Conservation (phyloP, 2,797 vertebrate species). For the Phalanger gymnotis region DNA sequence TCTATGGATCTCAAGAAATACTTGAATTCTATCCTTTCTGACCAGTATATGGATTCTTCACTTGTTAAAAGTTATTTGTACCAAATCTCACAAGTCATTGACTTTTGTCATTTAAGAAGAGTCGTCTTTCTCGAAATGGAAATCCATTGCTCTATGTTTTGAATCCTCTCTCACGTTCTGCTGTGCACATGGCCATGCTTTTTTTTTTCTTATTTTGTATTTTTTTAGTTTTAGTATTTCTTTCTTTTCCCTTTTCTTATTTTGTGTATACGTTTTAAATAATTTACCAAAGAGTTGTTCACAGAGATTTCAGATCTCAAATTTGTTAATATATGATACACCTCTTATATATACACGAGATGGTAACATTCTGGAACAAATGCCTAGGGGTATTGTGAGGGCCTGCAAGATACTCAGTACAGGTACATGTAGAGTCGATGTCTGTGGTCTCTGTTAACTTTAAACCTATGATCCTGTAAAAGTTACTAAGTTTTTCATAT, state of each 20-base stretch:
- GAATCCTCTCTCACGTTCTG: no score
- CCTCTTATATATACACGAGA: conserved; percentile 79
- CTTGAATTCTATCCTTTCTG: background rate
- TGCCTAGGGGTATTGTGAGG: conserved; percentile 96
- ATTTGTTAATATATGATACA: conserved; percentile 95
- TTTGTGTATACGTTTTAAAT: no score
- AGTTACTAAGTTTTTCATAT: background rate
- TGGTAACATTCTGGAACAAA: conserved; percentile 98
- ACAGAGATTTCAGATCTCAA: conserved; percentile 97
- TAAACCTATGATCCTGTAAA: background rate
- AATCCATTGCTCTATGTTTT: conserved; percentile 35
- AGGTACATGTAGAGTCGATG: conserved; percentile 91
- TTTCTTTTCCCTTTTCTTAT: no score
- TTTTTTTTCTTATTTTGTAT: no score
- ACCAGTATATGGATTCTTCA: background rate
- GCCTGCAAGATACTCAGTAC: conserved; percentile 93
- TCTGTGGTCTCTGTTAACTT: background rate
- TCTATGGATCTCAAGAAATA: background rate
- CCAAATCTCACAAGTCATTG: conserved; percentile 97
- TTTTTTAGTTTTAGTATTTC: no score
- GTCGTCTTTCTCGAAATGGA: conserved; percentile 75
- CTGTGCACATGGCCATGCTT: no score
- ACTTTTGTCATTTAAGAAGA: conserved; percentile 96
- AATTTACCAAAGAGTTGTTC: conserved; percentile 84
- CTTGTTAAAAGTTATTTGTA: conserved; percentile 93